Evolutionary conservation across 2,797 vertebrate species (phyloP), one percentile per base, ranked within the genome.

Genomic region (Florisuga fusca): DNA sequence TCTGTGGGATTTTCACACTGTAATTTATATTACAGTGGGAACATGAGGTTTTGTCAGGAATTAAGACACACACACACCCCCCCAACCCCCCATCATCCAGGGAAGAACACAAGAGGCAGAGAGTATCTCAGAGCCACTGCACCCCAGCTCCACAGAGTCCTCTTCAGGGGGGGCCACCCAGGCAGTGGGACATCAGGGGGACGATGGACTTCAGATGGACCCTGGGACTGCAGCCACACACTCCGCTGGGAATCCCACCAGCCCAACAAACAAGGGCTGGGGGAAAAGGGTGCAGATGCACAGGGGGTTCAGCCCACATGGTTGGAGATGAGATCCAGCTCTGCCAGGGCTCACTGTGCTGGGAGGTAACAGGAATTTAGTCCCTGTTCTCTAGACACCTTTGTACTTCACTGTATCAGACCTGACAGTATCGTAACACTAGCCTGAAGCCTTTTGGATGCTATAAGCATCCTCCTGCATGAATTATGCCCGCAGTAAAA

Each of bases 401-500:
- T 59, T 63, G 68, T 53, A 4, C 55, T 73, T 84, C 58, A 6
- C 46, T 20, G 38, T 13, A 41, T 41, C 38, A 41, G 38, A 41
- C 38, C 55, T 81, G 89, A 19, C 34, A 57, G 69, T 15, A 27
- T 31, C 6, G 1, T 64, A 78, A 75, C 15, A 9, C 46, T 7
- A 58, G 34, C 69, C 41, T 34, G 45, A 93, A 94, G 79, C 69
- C 41, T 88, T 81, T 46, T 43, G 82, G 64, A 89, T 93, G 82
- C 91, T 67, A 4, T 43, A 57, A 89, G 45, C 81, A 74, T 89
- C 87, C 53, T 87, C 26, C 61, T 83, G 82, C 61, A 57, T 68
- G 82, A 94, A 75, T 89, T 92, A 92, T 68, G 50, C n/a, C 50
- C 68, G 61, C 84, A 85, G 75, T 94, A 84, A 85, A 91, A 93